Evolutionary conservation across 2,888 invertebrate genomes (phyloP).

Genomic region (Drosophila aldrichi): DNA sequence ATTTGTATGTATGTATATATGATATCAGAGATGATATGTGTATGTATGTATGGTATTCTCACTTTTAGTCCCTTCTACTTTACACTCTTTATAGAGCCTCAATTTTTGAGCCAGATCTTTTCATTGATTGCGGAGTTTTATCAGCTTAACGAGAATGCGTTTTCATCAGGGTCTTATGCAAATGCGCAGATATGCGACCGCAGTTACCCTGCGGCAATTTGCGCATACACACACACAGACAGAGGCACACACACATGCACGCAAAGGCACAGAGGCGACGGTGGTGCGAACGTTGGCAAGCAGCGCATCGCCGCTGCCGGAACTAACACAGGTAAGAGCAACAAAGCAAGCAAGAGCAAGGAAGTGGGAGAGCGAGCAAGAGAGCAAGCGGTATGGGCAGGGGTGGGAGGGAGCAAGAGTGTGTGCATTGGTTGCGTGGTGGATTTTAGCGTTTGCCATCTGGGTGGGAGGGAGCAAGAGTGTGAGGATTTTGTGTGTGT

Average conservation of each 20-base stretch:
- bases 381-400: background rate
- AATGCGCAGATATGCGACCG: constrained; percentile 64
- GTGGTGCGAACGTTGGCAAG: constrained; percentile 66
- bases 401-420: constrained; percentile 3
- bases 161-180: constrained; percentile 59
- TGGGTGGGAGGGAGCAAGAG: constrained; percentile 11
- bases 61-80: too few relatives aligned
- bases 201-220: constrained; percentile 48
- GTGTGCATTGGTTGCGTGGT: background rate
- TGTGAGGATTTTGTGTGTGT: constrained; percentile 22
- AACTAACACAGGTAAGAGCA: constrained; percentile 68
- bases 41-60: too few relatives aligned
- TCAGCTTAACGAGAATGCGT: constrained; percentile 49
- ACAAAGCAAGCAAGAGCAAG: background rate
- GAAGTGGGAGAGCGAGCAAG: constrained; percentile 5
- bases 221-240: constrained; percentile 23
- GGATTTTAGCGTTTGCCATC: background rate
- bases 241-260: constrained; percentile 11
- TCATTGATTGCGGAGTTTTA: background rate
- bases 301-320: constrained; percentile 64
- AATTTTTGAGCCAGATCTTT: too few relatives aligned
- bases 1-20: too few relatives aligned
- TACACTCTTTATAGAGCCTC: background rate
- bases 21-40: too few relatives aligned
- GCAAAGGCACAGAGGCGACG: constrained; percentile 9